Evolutionary conservation across 2,797 vertebrate species (phyloP).

Genomic region (Phylloscopus collybita): DNA sequence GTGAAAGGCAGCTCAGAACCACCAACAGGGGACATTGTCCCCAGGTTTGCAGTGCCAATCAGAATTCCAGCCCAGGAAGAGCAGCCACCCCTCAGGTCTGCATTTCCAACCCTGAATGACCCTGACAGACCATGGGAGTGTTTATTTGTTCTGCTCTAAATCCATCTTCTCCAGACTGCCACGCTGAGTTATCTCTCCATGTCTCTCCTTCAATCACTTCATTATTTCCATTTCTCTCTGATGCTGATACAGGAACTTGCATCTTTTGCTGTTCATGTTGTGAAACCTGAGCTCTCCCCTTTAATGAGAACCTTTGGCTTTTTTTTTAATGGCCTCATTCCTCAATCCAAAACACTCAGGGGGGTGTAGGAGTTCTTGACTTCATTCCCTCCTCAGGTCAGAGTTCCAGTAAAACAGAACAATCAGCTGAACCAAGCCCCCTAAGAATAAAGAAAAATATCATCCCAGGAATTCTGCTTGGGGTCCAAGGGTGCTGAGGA

Average conservation of each 20-base stretch:
- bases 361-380: background rate
- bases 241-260: background rate
- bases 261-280: background rate
- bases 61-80: background rate
- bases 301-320: background rate
- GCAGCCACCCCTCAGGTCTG: background rate
- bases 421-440: background rate
- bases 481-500: background rate
- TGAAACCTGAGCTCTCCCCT: background rate
- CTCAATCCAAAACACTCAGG: background rate
- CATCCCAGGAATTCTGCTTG: background rate
- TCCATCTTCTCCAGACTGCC: background rate
- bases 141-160: background rate
- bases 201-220: background rate
- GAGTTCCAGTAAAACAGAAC: background rate
- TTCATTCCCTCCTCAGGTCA: background rate
- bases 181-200: too few species aligned
- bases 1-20: background rate
- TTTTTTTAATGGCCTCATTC: background rate
- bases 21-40: background rate
- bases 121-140: fast-evolving
- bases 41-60: background rate
- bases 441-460: background rate
- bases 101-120: background rate
- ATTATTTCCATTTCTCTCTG: background rate